A percentile compares a stretch with the other conserved stretches of the same genome.
phyloP scores from a whole-genome alignment of 2,113 vertebrate species.

The Vanacampus margaritifer region DNA sequence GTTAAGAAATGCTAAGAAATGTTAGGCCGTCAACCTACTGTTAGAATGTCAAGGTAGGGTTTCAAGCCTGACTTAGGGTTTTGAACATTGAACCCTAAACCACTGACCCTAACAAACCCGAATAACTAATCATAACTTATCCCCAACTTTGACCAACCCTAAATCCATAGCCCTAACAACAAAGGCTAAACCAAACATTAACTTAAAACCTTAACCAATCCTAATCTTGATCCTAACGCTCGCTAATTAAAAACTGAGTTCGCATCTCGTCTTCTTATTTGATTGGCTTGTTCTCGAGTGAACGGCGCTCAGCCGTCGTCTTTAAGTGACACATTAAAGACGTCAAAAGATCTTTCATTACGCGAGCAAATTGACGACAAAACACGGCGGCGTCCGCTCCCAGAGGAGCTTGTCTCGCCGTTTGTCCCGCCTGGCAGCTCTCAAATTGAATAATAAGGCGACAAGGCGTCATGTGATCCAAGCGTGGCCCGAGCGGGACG shows the following conservation, averaged over 20 bases:
- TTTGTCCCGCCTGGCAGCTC: slow-evolving; percentile 3
- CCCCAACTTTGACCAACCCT: too few species aligned
- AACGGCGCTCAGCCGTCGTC: not conserved
- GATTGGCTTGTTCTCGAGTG: not conserved
- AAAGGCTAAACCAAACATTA: too few species aligned
- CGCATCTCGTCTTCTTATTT: not conserved
- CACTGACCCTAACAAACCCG: too few species aligned
- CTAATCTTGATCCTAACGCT: not conserved
- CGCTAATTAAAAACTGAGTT: not conserved
- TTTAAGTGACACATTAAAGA: slow-evolving; percentile 8
- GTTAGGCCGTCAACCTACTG: too few species aligned
- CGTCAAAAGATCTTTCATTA: slow-evolving; percentile 11
- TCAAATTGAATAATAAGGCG: slow-evolving; percentile 8
- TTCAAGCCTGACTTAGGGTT: too few species aligned
- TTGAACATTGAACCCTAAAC: too few species aligned
- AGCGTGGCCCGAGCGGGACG: slow-evolving; percentile 2
- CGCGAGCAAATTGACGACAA: slow-evolving; percentile 11
- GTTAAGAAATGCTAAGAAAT: too few species aligned
- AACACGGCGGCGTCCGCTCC: not conserved
- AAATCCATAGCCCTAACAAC: too few species aligned
- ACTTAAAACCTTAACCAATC: too few species aligned
- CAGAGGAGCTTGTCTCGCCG: slow-evolving; percentile 2
- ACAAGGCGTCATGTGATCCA: slow-evolving; percentile 3
- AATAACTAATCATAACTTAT: too few species aligned
- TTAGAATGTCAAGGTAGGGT: too few species aligned